Evolutionary conservation across 2,888 invertebrate genomes (phyloP).

Genomic region (Hoplodrina blanda): DNA sequence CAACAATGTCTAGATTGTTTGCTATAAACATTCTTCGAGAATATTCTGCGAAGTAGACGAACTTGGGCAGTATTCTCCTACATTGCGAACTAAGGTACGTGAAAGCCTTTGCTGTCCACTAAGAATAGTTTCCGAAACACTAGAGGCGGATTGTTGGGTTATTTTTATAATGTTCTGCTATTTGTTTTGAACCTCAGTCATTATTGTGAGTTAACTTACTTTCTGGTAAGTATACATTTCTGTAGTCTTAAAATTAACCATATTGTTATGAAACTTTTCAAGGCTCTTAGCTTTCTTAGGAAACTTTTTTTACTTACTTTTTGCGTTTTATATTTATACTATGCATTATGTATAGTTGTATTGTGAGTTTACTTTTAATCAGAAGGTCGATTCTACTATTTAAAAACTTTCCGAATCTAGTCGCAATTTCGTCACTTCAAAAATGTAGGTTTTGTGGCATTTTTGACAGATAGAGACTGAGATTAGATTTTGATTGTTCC

Average conservation of each 20-base stretch:
- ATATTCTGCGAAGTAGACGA: constrained; percentile 56
- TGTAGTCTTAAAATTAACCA: no score
- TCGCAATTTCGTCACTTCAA: no score
- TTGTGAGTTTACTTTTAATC: no score
- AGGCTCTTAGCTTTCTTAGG: not conserved
- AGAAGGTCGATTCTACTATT: no score
- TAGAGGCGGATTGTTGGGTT: constrained; percentile 47
- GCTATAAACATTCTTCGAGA: constrained; percentile 57
- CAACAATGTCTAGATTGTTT: constrained; percentile 59
- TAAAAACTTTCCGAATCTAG: no score
- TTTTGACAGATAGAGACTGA: no score
- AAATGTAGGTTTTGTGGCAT: no score
- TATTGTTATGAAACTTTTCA: not conserved
- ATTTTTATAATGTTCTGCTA: constrained; percentile 37
- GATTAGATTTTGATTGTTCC: no score
- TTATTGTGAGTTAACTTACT: not conserved
- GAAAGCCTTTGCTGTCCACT: constrained; percentile 50
- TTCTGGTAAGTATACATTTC: not conserved
- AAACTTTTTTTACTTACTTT: no score
- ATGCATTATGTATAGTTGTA: no score
- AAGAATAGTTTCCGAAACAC: constrained; percentile 65
- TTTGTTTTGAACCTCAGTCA: constrained; percentile 8
- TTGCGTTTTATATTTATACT: no score
- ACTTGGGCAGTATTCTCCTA: constrained; percentile 44
- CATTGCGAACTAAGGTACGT: constrained; percentile 39